These are phyloP conservation scores for Gymnothorax reevesii DNA, from an alignment of 2,797 vertebrate genomes.

Conservation along the genomic window DNA sequence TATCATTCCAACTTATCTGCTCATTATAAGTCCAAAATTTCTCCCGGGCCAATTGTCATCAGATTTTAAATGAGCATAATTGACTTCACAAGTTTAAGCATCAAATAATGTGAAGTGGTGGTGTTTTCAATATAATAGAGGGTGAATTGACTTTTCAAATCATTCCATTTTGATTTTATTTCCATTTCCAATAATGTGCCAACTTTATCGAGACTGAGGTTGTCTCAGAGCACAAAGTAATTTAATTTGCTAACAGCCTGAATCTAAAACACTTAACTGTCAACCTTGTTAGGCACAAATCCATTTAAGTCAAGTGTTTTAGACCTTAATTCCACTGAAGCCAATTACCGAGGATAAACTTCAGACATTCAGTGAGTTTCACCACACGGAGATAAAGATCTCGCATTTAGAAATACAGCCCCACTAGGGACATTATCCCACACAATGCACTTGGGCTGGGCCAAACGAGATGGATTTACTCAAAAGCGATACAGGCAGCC, in stretches of 20 bases:
- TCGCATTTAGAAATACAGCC: slow-evolving; percentile 14
- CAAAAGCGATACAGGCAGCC: slow-evolving; percentile 16
- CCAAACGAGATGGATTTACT: slow-evolving; percentile 16
- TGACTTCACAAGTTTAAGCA: no score
- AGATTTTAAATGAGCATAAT: no score
- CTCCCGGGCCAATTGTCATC: no score
- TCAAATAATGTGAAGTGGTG: no score
- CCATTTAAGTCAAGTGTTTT: neutral
- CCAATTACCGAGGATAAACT: neutral
- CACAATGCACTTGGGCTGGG: neutral
- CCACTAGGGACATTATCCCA: slow-evolving; percentile 7
- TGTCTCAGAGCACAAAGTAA: neutral
- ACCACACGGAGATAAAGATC: neutral
- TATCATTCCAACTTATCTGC: no score
- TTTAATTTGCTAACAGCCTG: neutral
- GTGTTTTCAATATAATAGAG: no score
- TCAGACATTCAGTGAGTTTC: slow-evolving; percentile 10
- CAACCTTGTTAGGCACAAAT: neutral
- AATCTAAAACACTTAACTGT: neutral
- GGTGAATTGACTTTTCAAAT: no score
- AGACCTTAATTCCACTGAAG: neutral
- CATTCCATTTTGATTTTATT: no score
- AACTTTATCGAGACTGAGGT: neutral
- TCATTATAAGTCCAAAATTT: no score
- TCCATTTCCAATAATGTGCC: no score